These are phyloP conservation scores for Loripinus fragilis DNA, from an alignment of 2,888 invertebrate genomes.

Conservation along the genomic window DNA sequence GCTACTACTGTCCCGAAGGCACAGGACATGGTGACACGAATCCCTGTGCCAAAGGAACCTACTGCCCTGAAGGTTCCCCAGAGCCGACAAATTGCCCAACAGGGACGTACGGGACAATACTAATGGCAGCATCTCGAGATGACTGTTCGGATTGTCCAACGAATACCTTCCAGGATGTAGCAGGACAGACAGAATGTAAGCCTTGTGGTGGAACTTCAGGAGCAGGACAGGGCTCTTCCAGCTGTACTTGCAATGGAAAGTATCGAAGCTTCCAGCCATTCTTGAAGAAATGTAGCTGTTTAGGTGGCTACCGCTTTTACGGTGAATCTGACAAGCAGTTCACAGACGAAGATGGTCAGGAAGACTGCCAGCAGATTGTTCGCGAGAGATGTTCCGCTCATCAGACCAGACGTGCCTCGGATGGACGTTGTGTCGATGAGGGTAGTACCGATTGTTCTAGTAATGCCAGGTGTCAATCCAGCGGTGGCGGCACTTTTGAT, in stretches of 20 bases:
- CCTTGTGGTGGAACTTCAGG: conserved; percentile 78
- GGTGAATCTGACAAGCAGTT: conserved; percentile 68
- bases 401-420: conserved; percentile 66
- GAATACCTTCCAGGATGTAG: conserved; percentile 71
- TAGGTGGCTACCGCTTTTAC: conserved; percentile 77
- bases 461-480: conserved; percentile 53
- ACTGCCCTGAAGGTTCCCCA: conserved; percentile 74
- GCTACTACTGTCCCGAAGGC: conserved; percentile 81
- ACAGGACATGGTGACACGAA: conserved; percentile 73
- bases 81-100: conserved; percentile 71
- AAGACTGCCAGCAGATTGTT: conserved; percentile 79
- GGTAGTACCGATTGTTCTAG: conserved; percentile 66
- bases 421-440: conserved; percentile 68
- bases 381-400: conserved; percentile 67
- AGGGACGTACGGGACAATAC: conserved; percentile 72
- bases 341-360: conserved; percentile 62
- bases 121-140: conserved; percentile 54
- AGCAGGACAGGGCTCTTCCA: conserved; percentile 60
- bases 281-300: conserved; percentile 76
- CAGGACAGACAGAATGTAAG: conserved; percentile 71
- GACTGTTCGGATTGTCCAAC: conserved; percentile 75
- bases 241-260: conserved; percentile 76
- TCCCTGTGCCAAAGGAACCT: conserved; percentile 74
- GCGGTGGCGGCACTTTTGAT: conserved; percentile 60
- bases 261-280: conserved; percentile 77